Evolutionary conservation across 2,797 vertebrate genomes (phyloP).

Genomic region (Sternotherus odoratus): DNA sequence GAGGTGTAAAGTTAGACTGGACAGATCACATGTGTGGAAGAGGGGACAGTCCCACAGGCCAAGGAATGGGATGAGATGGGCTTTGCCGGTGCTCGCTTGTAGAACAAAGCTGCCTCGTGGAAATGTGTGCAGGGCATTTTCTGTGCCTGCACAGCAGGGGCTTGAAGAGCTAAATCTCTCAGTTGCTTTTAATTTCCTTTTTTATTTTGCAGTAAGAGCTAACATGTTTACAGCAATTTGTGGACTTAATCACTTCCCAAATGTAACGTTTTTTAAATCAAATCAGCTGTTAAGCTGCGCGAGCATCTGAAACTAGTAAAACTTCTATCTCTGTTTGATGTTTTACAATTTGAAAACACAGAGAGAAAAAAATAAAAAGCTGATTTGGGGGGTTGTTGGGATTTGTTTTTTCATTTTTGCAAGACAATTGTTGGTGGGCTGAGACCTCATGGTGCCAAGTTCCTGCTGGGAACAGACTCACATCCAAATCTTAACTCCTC

Average conservation of each 20-base stretch:
- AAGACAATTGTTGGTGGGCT: constrained; percentile 16
- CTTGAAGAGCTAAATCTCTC: constrained; percentile 4
- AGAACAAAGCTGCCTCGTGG: neutral
- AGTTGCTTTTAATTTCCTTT: constrained; percentile 44
- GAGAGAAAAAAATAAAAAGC: constrained; percentile 55
- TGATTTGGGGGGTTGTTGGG: constrained; percentile 14
- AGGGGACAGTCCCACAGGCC: neutral
- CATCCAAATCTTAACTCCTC: neutral
- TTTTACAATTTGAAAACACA: constrained; percentile 68
- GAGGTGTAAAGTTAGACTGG: neutral
- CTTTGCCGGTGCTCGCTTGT: rapidly evolving
- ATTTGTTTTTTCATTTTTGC: neutral
- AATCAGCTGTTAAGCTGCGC: constrained; percentile 59
- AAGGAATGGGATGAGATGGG: neutral
- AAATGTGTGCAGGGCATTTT: neutral
- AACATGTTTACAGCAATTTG: constrained; percentile 65
- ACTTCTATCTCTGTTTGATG: constrained; percentile 54
- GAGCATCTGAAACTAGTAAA: constrained; percentile 68
- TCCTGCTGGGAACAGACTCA: neutral
- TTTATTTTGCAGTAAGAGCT: constrained; percentile 56
- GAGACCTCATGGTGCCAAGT: neutral
- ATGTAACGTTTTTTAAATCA: constrained; percentile 61
- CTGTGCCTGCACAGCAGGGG: constrained; percentile 26
- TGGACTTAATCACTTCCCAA: constrained; percentile 60
- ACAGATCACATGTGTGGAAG: neutral